Base-by-base conservation (phyloP, 1,140 invertebrate genomes). In the Achroia grisella region DNA sequence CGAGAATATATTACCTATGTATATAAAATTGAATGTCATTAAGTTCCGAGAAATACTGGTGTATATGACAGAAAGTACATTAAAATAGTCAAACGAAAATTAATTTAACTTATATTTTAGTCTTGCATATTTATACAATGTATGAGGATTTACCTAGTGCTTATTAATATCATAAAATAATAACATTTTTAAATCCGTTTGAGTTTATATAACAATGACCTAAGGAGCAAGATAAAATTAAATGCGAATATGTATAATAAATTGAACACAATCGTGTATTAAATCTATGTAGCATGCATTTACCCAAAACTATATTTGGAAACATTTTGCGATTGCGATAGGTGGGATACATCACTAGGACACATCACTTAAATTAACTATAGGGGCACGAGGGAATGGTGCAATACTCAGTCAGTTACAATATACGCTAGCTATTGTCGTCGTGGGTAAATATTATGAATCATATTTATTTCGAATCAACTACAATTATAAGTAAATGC, bases 261-360 rank as follows among this genome's bases (percentile, higher is more conserved):
- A 59, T 53, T 68, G 62, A 66, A 68, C 64, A 71, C 62, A 65
- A 50, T 50, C 47, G 51, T 60, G 44, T 55, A 59, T 43, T 62
- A 36, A 8, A 17, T 8, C 14, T 37, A 37, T 23, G 17, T 23
- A 23, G 17, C 17, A 23, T 23, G 17, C 6, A 23, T 3, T 23
- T 23, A 23, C 17, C 17, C 17, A 39, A 39, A 27, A 42, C 2
- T 46, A 43, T 39, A 36, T 14, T 62, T 57, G 54, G 57, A 52
- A 66, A 57, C 44, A 58, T 51, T 46, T 44, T 44, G 41, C 58
- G 62, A 52, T 35, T 54, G 45, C 44, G 43, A 40, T 56, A 75
- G 71, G 71, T 75, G 71, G 71, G 71, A 72, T 71, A 60, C 42
- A 51, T 62, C 58, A 68, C 57, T 63, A 67, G 59, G 35, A 37